These are phyloP conservation scores for Amblyopsis hoosieri DNA, from an alignment of 2,797 vertebrate species.

Conservation along the genomic window DNA sequence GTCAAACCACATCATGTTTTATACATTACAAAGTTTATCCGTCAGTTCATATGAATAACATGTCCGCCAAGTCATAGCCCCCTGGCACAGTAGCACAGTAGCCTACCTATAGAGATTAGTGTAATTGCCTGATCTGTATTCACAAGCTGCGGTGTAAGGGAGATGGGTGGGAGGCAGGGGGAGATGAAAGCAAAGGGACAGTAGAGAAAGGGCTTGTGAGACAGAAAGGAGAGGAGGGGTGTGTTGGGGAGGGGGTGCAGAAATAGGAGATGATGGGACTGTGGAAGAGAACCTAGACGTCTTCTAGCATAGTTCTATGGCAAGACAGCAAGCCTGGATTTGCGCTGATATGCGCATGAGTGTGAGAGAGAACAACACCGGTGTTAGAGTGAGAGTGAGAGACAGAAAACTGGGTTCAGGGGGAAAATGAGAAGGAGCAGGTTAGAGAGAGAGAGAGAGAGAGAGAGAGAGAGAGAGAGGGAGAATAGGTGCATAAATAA, in stretches of 20 bases:
- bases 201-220: slow-evolving; percentile 43
- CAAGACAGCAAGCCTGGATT: background rate
- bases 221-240: slow-evolving; percentile 45
- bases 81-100: slow-evolving; percentile 23
- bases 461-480: slow-evolving; percentile 40
- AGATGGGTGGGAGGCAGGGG: background rate
- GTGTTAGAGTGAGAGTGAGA: slow-evolving; percentile 1
- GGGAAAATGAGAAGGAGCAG: background rate
- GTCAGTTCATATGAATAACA: slow-evolving; percentile 35
- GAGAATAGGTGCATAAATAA: slow-evolving; percentile 57
- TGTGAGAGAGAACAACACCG: too few relatives aligned
- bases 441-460: slow-evolving; percentile 14
- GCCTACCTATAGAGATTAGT: slow-evolving; percentile 28
- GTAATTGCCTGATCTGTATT: slow-evolving; percentile 55
- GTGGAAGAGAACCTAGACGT: slow-evolving; percentile 3
- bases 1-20: slow-evolving; percentile 1
- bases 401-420: slow-evolving; percentile 11
- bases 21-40: slow-evolving; percentile 23
- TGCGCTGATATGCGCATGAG: background rate
- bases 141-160: slow-evolving; percentile 30
- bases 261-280: background rate
- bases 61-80: slow-evolving; percentile 43
- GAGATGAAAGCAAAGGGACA: slow-evolving; percentile 26
- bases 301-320: too few relatives aligned
- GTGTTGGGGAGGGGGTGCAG: background rate